A percentile compares a stretch with the other conserved stretches of the same genome.
phyloP scores from a whole-genome alignment of 2,888 invertebrate species.

The Pycnomerus fuliginosus region DNA sequence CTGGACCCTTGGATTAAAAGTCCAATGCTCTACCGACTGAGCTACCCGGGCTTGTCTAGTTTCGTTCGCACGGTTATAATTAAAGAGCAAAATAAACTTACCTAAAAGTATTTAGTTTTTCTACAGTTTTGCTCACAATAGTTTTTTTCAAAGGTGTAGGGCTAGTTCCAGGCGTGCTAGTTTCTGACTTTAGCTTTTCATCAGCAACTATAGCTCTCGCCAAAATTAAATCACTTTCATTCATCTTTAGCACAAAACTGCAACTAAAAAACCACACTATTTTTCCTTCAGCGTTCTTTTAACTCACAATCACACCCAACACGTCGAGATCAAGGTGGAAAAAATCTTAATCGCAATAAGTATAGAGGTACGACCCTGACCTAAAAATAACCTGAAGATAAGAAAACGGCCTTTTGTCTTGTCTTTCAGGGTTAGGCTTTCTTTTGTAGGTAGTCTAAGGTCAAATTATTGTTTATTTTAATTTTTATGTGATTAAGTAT shows the following conservation, averaged over 20 bases:
- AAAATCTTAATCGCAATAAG: slow-evolving; percentile 24
- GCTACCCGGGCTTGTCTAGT: slow-evolving; percentile 61
- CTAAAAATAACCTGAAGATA: slow-evolving; percentile 13
- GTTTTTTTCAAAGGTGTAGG: slow-evolving; percentile 65
- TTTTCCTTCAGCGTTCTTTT: background rate
- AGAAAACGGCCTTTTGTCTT: slow-evolving; percentile 19
- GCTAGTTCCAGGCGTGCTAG: slow-evolving; percentile 59
- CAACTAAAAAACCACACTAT: slow-evolving; percentile 4
- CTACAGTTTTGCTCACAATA: slow-evolving; percentile 50
- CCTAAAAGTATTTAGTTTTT: slow-evolving; percentile 40
- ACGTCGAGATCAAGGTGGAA: slow-evolving; percentile 25
- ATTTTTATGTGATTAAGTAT: no score
- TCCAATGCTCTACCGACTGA: slow-evolving; percentile 76
- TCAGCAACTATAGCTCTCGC: slow-evolving; percentile 71
- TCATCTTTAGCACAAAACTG: slow-evolving; percentile 54
- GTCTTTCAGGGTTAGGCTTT: slow-evolving; percentile 22
- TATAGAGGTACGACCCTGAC: slow-evolving; percentile 28
- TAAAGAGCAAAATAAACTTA: no score
- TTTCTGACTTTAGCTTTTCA: slow-evolving; percentile 55
- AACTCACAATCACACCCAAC: slow-evolving; percentile 15
- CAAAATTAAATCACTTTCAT: slow-evolving; percentile 71
- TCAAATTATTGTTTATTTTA: no score
- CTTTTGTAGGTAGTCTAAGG: no score
- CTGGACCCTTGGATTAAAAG: slow-evolving; percentile 78
- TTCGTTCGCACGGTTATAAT: background rate